Percentiles rank a stretch among this genome's conserved stretches.
phyloP scores from a whole-genome alignment of 2,888 invertebrate genomes.

The Microctonus brassicae region DNA sequence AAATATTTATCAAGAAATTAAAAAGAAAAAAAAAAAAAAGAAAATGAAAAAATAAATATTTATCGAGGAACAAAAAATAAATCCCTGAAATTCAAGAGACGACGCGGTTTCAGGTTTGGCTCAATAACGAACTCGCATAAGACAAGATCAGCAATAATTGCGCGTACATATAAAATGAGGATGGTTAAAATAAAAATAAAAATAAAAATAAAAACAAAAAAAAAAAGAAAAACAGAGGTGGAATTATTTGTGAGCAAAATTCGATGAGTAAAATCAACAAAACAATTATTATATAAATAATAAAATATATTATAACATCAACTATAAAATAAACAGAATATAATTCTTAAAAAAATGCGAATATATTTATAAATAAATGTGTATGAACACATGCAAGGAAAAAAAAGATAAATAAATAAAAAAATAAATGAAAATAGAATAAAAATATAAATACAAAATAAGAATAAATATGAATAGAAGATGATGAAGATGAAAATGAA shows the following conservation, averaged over 20 bases:
- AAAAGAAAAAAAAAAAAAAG: no score
- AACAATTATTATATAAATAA: no score
- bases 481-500: conserved; percentile 3
- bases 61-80: not conserved
- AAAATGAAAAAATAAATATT: no score
- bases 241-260: no score
- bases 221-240: conserved; percentile 40
- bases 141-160: conserved; percentile 61
- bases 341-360: no score
- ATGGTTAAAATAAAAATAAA: conserved; percentile 45
- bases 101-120: conserved; percentile 31
- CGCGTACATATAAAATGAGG: conserved; percentile 56
- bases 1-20: no score
- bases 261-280: no score
- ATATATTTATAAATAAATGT: conserved; percentile 46
- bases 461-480: conserved; percentile 10
- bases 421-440: not conserved
- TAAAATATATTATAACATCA: no score
- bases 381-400: no score
- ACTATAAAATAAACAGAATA: no score
- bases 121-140: conserved; percentile 53
- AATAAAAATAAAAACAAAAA: conserved; percentile 36
- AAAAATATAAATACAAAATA: not conserved
- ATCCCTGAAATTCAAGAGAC: not conserved
- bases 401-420: conserved; percentile 34